These are phyloP conservation scores for Casuarius casuarius DNA, from an alignment of 2,113 vertebrate species.

Conservation along the genomic window DNA sequence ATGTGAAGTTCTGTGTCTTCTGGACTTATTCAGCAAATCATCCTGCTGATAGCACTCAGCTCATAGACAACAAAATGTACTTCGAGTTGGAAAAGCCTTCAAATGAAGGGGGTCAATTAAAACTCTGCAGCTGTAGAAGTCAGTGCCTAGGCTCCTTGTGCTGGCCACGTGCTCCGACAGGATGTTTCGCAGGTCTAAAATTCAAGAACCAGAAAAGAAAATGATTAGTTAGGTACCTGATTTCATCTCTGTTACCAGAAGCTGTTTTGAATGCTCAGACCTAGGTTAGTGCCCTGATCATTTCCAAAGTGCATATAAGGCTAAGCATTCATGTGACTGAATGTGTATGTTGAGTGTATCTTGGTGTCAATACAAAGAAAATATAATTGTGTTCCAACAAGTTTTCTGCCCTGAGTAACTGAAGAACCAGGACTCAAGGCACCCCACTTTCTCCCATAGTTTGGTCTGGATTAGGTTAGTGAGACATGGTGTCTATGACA, in stretches of 20 bases:
- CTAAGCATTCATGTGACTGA: not conserved
- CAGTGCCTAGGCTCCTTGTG: not conserved
- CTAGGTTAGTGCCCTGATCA: not conserved
- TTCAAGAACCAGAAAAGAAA: not conserved
- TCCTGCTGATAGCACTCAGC: not conserved
- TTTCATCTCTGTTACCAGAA: not conserved
- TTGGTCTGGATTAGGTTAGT: not conserved
- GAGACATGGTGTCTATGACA: rapidly evolving
- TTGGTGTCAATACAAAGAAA: not conserved
- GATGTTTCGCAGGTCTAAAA: not conserved
- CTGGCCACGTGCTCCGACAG: not conserved
- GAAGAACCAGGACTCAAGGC: not conserved
- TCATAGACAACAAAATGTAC: not conserved
- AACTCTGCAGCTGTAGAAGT: not conserved
- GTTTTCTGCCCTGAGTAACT: not conserved
- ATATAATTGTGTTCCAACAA: not conserved
- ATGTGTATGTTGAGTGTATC: not conserved
- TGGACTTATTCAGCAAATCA: not conserved
- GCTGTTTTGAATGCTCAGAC: not conserved
- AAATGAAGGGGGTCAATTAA: not conserved
- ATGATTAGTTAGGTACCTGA: not conserved
- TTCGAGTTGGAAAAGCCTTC: not conserved
- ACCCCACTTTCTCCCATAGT: not conserved
- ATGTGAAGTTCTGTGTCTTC: not conserved
- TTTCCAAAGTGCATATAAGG: not conserved